Conservation (phyloP, 1,140 invertebrate genomes). For the Tetragonula clypearis region DNA sequence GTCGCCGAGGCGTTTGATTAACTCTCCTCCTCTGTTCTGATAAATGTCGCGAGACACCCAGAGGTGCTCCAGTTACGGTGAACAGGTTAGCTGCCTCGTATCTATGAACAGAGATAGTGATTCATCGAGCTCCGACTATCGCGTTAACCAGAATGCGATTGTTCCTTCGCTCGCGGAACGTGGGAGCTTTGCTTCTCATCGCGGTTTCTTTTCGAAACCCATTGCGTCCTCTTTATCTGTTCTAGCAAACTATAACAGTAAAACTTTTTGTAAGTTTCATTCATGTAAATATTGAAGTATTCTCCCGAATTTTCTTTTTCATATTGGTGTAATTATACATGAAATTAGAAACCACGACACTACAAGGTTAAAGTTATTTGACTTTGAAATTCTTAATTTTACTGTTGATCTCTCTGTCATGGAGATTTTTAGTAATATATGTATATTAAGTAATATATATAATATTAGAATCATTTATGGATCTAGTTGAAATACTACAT, state of each 20-base stretch:
- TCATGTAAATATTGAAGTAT: neutral
- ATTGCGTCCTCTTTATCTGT: too few species aligned
- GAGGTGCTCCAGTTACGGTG: slow-evolving; percentile 54
- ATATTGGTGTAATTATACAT: too few species aligned
- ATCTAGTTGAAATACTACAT: too few species aligned
- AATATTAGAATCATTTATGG: too few species aligned
- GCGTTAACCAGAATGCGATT: slow-evolving; percentile 39
- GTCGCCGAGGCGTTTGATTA: slow-evolving; percentile 35
- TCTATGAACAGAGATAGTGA: slow-evolving; percentile 31
- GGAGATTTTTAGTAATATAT: too few species aligned
- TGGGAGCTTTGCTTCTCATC: slow-evolving; percentile 7
- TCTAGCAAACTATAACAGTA: neutral
- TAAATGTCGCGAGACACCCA: slow-evolving; percentile 44
- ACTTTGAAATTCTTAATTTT: too few species aligned
- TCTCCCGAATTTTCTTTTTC: neutral
- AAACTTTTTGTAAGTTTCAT: neutral
- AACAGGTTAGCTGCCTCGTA: slow-evolving; percentile 38
- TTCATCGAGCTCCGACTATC: slow-evolving; percentile 28
- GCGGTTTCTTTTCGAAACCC: neutral
- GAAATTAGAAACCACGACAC: too few species aligned
- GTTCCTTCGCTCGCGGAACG: neutral
- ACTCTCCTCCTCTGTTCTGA: slow-evolving; percentile 25
- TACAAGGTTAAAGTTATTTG: too few species aligned
- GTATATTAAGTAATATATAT: too few species aligned
- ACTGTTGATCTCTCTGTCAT: too few species aligned